Percentiles rank a stretch among this genome's conserved stretches.
These are phyloP conservation scores for Drymodes brunneopygia DNA, from an alignment of 2,113 vertebrate genomes.

Conservation along the genomic window DNA sequence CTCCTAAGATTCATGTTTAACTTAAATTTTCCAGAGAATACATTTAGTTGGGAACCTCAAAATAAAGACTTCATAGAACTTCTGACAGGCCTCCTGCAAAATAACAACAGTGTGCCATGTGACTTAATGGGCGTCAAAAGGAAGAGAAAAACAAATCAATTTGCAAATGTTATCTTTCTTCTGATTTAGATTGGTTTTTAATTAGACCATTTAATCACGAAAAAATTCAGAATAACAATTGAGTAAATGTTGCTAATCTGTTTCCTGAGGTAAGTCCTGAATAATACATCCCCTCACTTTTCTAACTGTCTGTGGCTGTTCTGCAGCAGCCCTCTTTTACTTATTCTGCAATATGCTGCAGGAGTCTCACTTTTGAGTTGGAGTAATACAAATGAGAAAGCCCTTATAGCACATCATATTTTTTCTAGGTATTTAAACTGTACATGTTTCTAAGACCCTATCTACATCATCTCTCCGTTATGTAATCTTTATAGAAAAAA, in stretches of 20 bases:
- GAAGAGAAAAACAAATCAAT: background rate
- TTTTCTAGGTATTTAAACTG: background rate
- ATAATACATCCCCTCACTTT: background rate
- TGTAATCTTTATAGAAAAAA: background rate
- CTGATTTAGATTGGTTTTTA: background rate
- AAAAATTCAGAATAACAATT: background rate
- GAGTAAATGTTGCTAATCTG: background rate
- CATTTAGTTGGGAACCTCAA: background rate
- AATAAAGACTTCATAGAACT: background rate
- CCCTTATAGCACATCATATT: background rate
- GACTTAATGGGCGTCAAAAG: background rate
- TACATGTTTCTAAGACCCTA: background rate
- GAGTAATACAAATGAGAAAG: background rate
- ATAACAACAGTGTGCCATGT: background rate
- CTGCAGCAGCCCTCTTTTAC: background rate
- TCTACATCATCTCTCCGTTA: background rate
- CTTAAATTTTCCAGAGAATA: background rate
- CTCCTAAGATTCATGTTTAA: background rate
- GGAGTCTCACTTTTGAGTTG: background rate
- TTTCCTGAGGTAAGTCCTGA: background rate
- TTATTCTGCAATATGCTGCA: background rate
- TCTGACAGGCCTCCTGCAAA: background rate
- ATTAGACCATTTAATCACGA: background rate
- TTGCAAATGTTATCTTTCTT: background rate
- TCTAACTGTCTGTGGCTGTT: background rate